Conservation (phyloP, 2,888 invertebrate genomes). For the Drosophila niveifrons region DNA sequence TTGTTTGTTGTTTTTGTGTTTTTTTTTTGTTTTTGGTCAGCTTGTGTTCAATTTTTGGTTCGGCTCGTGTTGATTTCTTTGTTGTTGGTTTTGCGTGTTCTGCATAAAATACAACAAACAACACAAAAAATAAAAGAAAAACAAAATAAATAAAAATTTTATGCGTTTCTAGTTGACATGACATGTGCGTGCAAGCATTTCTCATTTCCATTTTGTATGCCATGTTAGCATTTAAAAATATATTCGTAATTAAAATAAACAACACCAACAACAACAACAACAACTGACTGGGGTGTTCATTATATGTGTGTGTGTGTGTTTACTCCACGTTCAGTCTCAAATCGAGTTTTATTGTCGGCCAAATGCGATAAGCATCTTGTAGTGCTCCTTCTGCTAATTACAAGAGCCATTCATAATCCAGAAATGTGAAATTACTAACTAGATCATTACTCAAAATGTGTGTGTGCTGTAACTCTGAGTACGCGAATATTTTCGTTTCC, state of each 20-base stretch:
- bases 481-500: background rate
- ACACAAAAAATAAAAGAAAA: slow-evolving; percentile 5
- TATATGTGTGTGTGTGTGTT: background rate
- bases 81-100: slow-evolving; percentile 76
- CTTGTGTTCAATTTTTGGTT: slow-evolving; percentile 60
- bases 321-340: slow-evolving; percentile 53
- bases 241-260: slow-evolving; percentile 78
- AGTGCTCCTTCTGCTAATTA: slow-evolving; percentile 74
- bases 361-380: slow-evolving; percentile 65
- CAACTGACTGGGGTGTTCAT: slow-evolving; percentile 15
- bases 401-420: slow-evolving; percentile 64
- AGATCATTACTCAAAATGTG: slow-evolving; percentile 36
- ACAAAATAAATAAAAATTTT: slow-evolving; percentile 51
- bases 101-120: slow-evolving; percentile 59
- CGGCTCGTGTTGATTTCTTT: slow-evolving; percentile 61
- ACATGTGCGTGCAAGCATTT: slow-evolving; percentile 82
- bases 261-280: slow-evolving; percentile 27
- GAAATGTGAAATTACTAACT: slow-evolving; percentile 45
- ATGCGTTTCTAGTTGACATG: slow-evolving; percentile 81
- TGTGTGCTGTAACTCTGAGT: slow-evolving; percentile 22
- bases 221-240: slow-evolving; percentile 79
- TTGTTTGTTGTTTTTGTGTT: slow-evolving; percentile 15
- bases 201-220: slow-evolving; percentile 79
- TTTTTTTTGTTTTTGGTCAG: slow-evolving; percentile 50
- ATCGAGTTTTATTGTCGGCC: slow-evolving; percentile 73